These are phyloP conservation scores for Penaeus vannamei DNA, from an alignment of 1,140 invertebrate genomes.

Conservation along the genomic window DNA sequence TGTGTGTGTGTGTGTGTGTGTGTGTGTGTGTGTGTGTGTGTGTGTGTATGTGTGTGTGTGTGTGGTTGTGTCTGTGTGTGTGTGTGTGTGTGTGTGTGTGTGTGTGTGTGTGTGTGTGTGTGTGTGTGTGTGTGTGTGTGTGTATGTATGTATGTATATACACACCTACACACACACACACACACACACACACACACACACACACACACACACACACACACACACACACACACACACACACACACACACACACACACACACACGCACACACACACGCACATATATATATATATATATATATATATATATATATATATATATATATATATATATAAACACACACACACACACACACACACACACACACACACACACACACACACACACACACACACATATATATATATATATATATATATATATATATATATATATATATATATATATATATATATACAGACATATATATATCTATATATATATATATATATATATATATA, in stretches of 20 bases:
- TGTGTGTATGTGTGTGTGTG: too few relatives aligned
- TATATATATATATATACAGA: too few relatives aligned
- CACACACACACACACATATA: background rate
- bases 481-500: constrained; percentile 16
- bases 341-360: background rate
- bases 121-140: background rate
- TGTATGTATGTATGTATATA: background rate
- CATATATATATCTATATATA: too few relatives aligned
- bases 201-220: background rate
- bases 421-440: constrained; percentile 16
- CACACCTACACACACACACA: background rate
- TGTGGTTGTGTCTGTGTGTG: too few relatives aligned
- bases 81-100: too few relatives aligned
- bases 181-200: background rate
- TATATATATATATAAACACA: too few relatives aligned
- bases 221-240: background rate
- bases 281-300: constrained; percentile 25
- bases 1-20: too few relatives aligned
- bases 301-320: too few relatives aligned
- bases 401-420: constrained; percentile 16
- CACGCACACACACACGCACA: background rate
- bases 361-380: background rate
- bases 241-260: background rate
- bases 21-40: too few relatives aligned
- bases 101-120: background rate